These are phyloP conservation scores for Physella acuta DNA, from an alignment of 1,140 invertebrate genomes.

Conservation along the genomic window DNA sequence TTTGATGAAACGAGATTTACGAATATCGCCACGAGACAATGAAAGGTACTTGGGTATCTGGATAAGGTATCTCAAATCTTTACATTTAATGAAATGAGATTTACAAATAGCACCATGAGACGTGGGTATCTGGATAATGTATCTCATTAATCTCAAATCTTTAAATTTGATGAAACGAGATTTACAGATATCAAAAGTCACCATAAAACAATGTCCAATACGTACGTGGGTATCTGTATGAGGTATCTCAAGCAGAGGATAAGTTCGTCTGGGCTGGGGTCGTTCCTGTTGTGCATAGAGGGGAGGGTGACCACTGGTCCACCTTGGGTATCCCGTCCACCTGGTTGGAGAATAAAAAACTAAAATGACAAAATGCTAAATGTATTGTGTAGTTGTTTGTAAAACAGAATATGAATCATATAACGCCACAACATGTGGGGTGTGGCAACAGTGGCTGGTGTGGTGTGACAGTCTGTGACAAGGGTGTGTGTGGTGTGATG, in stretches of 20 bases:
- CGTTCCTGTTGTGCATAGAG: slow-evolving; percentile 33
- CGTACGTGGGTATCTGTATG: slow-evolving; percentile 55
- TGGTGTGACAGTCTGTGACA: neutral
- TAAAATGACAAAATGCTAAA: neutral
- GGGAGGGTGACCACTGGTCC: slow-evolving; percentile 56
- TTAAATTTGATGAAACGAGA: neutral
- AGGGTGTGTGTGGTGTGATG: neutral
- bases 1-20: too few relatives aligned
- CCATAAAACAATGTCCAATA: too few relatives aligned
- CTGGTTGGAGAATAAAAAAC: slow-evolving; percentile 30
- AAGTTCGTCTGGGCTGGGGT: slow-evolving; percentile 45
- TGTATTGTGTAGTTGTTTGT: neutral
- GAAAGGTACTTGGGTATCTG: too few relatives aligned
- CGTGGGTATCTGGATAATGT: too few relatives aligned
- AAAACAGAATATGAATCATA: neutral
- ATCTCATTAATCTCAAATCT: too few relatives aligned
- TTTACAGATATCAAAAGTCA: neutral
- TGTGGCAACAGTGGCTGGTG: neutral
- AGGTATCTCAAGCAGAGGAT: slow-evolving; percentile 50
- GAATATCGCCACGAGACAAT: too few relatives aligned
- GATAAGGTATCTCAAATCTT: too few relatives aligned
- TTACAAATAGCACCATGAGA: too few relatives aligned
- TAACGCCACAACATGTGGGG: neutral
- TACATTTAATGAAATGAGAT: too few relatives aligned
- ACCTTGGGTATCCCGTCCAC: slow-evolving; percentile 52